Evolutionary conservation across 2,888 invertebrate species (phyloP).

Genomic region (Rhingia campestris): DNA sequence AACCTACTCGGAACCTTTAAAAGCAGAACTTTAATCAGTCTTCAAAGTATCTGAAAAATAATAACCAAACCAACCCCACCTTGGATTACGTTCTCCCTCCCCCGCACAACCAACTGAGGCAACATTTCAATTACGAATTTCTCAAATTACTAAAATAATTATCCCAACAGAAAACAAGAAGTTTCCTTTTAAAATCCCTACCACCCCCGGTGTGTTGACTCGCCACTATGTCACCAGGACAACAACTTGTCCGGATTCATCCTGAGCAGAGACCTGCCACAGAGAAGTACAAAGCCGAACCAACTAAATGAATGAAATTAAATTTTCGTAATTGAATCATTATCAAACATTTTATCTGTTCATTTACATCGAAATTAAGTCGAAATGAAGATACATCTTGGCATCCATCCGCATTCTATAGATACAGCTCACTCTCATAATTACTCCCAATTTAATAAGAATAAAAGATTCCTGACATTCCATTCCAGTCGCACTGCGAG

Average conservation of each 20-base stretch:
- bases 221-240: slow-evolving; percentile 71
- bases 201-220: slow-evolving; percentile 21
- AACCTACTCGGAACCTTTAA: too few species aligned
- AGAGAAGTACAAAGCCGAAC: slow-evolving; percentile 27
- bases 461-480: slow-evolving; percentile 74
- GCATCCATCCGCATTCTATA: neutral
- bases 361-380: slow-evolving; percentile 82
- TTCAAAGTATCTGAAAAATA: too few species aligned
- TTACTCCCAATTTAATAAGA: slow-evolving; percentile 74
- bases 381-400: slow-evolving; percentile 62
- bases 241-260: slow-evolving; percentile 70
- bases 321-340: slow-evolving; percentile 81
- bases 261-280: neutral
- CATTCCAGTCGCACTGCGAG: slow-evolving; percentile 50
- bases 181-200: slow-evolving; percentile 34
- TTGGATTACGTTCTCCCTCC: neutral
- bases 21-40: too few species aligned
- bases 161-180: slow-evolving; percentile 55
- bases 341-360: slow-evolving; percentile 80
- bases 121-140: slow-evolving; percentile 46
- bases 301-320: slow-evolving; percentile 75
- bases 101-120: neutral
- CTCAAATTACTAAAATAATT: slow-evolving; percentile 70
- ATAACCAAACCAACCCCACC: too few species aligned
- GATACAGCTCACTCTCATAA: slow-evolving; percentile 43